These are phyloP conservation scores for Pherbina coryleti DNA, from an alignment of 2,888 invertebrate genomes.

Conservation along the genomic window DNA sequence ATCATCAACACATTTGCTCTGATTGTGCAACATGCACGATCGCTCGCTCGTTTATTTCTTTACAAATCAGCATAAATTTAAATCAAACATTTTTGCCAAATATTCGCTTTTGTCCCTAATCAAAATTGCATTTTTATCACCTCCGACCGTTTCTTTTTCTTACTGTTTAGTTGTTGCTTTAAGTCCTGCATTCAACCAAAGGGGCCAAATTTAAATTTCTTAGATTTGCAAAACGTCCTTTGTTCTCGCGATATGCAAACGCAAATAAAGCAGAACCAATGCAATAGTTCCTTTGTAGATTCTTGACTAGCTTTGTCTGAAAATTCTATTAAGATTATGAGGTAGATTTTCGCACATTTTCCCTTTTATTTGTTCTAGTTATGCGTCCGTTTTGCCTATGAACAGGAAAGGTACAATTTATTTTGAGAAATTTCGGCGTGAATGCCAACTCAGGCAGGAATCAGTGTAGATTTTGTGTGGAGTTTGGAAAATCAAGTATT, in stretches of 20 bases:
- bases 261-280: conserved; percentile 41
- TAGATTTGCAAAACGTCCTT: conserved; percentile 16
- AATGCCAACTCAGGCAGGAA: conserved; percentile 4
- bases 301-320: not conserved
- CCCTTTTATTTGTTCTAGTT: conserved; percentile 47
- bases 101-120: conserved; percentile 40
- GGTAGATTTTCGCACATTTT: conserved; percentile 52
- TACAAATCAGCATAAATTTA: conserved; percentile 23
- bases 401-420: not conserved
- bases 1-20: not conserved
- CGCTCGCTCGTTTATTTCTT: conserved; percentile 10
- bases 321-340: conserved; percentile 40
- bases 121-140: conserved; percentile 42
- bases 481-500: conserved; percentile 12
- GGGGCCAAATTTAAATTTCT: conserved; percentile 40
- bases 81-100: conserved; percentile 14
- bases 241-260: conserved; percentile 27
- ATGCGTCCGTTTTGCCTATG: not conserved
- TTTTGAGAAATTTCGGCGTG: not conserved
- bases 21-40: conserved; percentile 15
- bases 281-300: not conserved
- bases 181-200: conserved; percentile 25
- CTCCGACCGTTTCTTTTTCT: conserved; percentile 29
- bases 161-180: not conserved
- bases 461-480: not conserved